These are phyloP conservation scores for Neofelis nebulosa DNA, from an alignment of 2,113 vertebrate genomes.

Conservation along the genomic window DNA sequence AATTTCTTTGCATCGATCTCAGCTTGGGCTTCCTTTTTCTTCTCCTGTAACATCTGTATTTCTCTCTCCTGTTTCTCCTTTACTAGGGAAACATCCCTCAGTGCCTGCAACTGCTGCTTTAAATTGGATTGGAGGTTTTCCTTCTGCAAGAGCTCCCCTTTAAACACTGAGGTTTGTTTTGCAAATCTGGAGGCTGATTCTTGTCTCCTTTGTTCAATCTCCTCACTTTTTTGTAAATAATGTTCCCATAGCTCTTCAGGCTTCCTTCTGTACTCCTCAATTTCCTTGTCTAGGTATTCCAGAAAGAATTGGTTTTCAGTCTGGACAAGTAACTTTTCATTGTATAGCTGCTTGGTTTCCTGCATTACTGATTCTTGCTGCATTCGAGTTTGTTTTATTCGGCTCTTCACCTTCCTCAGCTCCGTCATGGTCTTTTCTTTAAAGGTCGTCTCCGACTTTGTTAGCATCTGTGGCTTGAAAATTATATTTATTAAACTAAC, in stretches of 20 bases:
- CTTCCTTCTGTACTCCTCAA: conserved; percentile 68
- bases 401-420: background rate
- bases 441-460: background rate
- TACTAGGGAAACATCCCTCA: conserved; percentile 41
- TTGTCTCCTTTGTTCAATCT: conserved; percentile 68
- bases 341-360: conserved; percentile 56
- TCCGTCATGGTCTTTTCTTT: conserved; percentile 1
- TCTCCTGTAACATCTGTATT: conserved; percentile 75
- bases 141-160: conserved; percentile 56
- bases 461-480: background rate
- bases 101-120: conserved; percentile 36
- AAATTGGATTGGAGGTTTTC: conserved; percentile 40
- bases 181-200: conserved; percentile 31
- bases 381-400: conserved; percentile 31
- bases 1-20: conserved; percentile 53
- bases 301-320: conserved; percentile 74
- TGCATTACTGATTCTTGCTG: conserved; percentile 2
- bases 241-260: conserved; percentile 72
- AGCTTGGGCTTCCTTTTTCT: conserved; percentile 60
- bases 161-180: background rate
- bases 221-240: conserved; percentile 62
- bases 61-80: conserved; percentile 76
- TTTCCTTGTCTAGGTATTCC: conserved; percentile 76
- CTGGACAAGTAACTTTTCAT: conserved; percentile 50
- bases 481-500: background rate